Conservation (phyloP, 2,113 vertebrate genomes). For the Arizona elegans region DNA sequence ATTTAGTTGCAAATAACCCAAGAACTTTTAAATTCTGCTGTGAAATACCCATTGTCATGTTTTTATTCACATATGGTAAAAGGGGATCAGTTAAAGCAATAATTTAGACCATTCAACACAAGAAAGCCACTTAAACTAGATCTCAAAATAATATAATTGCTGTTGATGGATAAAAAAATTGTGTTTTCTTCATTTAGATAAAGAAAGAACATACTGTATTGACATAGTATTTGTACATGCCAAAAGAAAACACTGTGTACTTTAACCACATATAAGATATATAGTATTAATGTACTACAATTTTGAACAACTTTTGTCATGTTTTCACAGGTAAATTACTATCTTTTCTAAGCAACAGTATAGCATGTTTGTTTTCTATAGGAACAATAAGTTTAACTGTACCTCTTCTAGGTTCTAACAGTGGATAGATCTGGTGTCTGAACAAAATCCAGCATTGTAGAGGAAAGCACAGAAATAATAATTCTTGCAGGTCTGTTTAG, state of each 20-base stretch:
- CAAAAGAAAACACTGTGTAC: background rate
- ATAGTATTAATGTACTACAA: background rate
- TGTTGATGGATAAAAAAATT: background rate
- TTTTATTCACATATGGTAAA: background rate
- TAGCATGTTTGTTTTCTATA: background rate
- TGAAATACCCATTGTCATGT: background rate
- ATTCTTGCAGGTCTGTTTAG: background rate
- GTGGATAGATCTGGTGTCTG: background rate
- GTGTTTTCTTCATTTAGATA: constrained; percentile 12
- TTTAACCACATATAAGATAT: background rate
- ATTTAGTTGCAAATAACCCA: background rate
- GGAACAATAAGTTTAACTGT: background rate
- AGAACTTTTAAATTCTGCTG: background rate
- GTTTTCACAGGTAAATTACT: background rate
- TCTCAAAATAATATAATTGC: background rate
- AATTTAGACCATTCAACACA: background rate
- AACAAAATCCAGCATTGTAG: background rate
- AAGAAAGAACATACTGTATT: background rate
- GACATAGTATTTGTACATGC: background rate
- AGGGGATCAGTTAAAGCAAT: constrained; percentile 12
- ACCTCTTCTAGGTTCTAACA: background rate
- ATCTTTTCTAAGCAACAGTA: background rate
- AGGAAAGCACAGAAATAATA: background rate
- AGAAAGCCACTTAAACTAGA: background rate
- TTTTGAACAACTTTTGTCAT: background rate